Evolutionary conservation across 2,113 vertebrate species (phyloP).

Genomic region (Nicator chloris): DNA sequence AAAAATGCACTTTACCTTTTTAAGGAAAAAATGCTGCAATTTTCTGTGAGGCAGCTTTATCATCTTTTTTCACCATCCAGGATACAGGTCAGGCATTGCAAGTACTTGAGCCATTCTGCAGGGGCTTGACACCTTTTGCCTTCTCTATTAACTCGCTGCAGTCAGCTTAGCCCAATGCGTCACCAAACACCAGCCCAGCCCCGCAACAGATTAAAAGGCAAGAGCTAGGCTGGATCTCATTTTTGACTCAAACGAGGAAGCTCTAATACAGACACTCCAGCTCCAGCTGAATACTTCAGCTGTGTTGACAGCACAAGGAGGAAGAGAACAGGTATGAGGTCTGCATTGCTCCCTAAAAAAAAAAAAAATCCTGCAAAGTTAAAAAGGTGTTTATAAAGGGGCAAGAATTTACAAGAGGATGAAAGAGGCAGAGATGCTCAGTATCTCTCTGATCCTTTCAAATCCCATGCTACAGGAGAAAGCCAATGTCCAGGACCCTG

Average conservation of each 20-base stretch:
- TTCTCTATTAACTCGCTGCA: conserved; percentile 18
- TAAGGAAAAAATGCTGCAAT: conserved; percentile 64
- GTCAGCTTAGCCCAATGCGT: conserved; percentile 46
- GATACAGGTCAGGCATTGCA: not conserved
- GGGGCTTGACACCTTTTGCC: conserved; percentile 38
- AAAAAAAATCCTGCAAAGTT: not conserved
- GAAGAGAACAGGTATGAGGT: not conserved
- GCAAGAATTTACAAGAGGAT: not conserved
- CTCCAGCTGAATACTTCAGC: not conserved
- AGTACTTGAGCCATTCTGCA: conserved; percentile 35
- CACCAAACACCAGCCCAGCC: conserved; percentile 5
- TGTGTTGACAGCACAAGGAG: not conserved
- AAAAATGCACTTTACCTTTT: conserved; percentile 58
- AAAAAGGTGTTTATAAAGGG: not conserved
- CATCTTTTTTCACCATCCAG: conserved; percentile 28
- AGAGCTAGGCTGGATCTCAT: conserved; percentile 33
- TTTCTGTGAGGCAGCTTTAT: conserved; percentile 58
- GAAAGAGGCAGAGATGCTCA: not conserved
- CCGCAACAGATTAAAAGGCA: conserved; percentile 37
- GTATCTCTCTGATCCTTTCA: not conserved
- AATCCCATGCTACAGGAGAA: not conserved
- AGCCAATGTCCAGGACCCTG: not conserved
- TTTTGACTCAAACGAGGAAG: conserved; percentile 16
- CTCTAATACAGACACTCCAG: not conserved
- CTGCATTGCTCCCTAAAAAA: not conserved